Evolutionary conservation across 2,797 vertebrate species (phyloP).

Genomic region (Neosilurus hyrtlii): DNA sequence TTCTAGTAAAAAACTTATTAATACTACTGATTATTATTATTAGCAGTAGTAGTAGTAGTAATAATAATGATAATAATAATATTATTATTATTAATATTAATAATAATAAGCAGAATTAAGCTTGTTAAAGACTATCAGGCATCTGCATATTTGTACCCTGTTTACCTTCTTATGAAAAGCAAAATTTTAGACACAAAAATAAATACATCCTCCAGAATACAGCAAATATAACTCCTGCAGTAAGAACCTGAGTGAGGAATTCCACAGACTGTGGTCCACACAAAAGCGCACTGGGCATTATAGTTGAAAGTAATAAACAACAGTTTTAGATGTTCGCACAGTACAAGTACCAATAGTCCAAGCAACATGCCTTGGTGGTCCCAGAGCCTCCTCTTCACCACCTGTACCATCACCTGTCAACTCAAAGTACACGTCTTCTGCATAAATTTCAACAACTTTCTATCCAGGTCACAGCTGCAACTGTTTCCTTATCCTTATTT

Average conservation of each 20-base stretch:
- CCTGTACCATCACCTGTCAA: neutral
- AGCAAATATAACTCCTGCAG: neutral
- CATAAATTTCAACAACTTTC: neutral
- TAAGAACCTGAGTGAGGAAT: neutral
- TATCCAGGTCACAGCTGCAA: neutral
- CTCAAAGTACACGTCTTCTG: neutral
- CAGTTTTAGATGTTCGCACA: neutral
- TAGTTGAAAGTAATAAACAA: neutral
- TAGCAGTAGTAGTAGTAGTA: no score
- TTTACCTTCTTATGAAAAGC: neutral
- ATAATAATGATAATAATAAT: no score
- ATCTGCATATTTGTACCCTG: neutral
- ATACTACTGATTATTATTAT: neutral
- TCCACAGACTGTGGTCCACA: neutral
- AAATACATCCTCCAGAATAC: neutral
- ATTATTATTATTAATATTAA: no score
- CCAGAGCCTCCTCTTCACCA: neutral
- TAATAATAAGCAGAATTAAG: neutral
- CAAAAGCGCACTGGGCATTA: neutral
- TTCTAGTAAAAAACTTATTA: neutral
- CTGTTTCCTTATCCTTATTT: neutral
- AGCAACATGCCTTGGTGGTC: neutral
- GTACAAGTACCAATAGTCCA: neutral
- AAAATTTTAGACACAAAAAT: neutral
- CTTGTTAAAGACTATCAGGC: neutral